Evolutionary conservation across 2,888 invertebrate species (phyloP).

Genomic region (Neocrepidodera transversa): DNA sequence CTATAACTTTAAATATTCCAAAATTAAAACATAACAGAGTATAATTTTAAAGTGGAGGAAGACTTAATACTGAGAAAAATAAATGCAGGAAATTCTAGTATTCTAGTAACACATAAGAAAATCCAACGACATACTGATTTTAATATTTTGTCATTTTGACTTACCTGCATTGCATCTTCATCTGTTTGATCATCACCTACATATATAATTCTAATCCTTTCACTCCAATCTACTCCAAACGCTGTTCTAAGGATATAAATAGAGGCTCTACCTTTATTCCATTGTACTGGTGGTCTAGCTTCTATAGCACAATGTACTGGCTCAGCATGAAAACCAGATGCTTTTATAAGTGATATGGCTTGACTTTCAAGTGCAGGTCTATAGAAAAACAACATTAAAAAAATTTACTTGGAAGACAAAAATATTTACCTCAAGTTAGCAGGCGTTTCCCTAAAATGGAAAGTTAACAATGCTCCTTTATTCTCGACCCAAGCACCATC

Average conservation of each 20-base stretch:
- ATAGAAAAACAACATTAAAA: neutral
- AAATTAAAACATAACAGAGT: too few species aligned
- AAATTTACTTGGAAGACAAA: neutral
- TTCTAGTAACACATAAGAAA: too few species aligned
- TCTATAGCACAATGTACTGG: slow-evolving; percentile 88
- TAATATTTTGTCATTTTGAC: too few species aligned
- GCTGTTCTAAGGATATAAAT: slow-evolving; percentile 90
- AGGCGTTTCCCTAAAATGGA: slow-evolving; percentile 88
- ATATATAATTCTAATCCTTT: slow-evolving; percentile 87
- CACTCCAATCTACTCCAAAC: slow-evolving; percentile 91
- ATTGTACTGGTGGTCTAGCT: slow-evolving; percentile 87
- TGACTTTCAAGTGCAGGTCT: slow-evolving; percentile 71
- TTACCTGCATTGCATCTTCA: slow-evolving; percentile 88
- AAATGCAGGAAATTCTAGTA: too few species aligned
- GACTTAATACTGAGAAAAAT: too few species aligned
- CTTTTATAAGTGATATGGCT: slow-evolving; percentile 75
- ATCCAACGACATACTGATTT: too few species aligned
- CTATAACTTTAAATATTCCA: too few species aligned
- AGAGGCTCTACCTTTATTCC: slow-evolving; percentile 91
- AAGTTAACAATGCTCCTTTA: slow-evolving; percentile 85
- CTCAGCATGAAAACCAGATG: slow-evolving; percentile 79
- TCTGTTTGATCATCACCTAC: slow-evolving; percentile 89
- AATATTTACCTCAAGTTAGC: slow-evolving; percentile 63
- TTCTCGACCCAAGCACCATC: slow-evolving; percentile 94
- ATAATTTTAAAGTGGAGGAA: too few species aligned